These are phyloP conservation scores for Drusus annulatus DNA, from an alignment of 1,140 invertebrate genomes.

Conservation along the genomic window DNA sequence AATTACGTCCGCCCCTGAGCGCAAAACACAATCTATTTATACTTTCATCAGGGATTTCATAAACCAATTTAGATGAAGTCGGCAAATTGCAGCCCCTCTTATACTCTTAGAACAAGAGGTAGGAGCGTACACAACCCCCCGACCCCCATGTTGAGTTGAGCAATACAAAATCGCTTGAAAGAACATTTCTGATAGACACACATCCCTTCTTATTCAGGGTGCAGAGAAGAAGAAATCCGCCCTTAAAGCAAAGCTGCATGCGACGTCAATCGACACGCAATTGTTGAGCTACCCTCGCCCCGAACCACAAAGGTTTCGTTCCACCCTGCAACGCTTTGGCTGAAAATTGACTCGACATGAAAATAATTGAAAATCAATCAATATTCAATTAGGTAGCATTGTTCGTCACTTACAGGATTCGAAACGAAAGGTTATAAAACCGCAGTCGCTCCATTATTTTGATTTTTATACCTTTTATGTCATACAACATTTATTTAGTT, in stretches of 20 bases:
- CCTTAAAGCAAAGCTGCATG: constrained; percentile 52
- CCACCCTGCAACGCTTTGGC: neutral
- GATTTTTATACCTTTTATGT: too few relatives aligned
- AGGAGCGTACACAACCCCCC: neutral
- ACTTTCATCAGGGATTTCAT: constrained; percentile 36
- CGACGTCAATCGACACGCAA: constrained; percentile 57
- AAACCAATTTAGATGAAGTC: constrained; percentile 34
- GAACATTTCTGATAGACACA: constrained; percentile 20
- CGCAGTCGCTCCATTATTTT: too few relatives aligned
- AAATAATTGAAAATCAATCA: too few relatives aligned
- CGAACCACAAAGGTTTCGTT: neutral
- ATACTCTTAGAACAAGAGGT: neutral
- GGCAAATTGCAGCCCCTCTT: constrained; percentile 11
- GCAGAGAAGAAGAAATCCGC: constrained; percentile 47
- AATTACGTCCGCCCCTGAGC: neutral
- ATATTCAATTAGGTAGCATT: too few relatives aligned
- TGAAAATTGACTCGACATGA: too few relatives aligned
- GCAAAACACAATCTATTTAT: constrained; percentile 33
- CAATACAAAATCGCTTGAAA: constrained; percentile 11
- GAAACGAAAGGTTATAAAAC: too few relatives aligned
- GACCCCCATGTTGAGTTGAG: neutral
- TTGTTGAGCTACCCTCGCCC: constrained; percentile 46
- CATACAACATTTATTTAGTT: too few relatives aligned
- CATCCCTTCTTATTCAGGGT: constrained; percentile 25
- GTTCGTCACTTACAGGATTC: too few relatives aligned